A percentile compares a stretch with the other conserved stretches of the same genome.
Conservation (phyloP, 2,113 vertebrate genomes). For the Phalacrocorax aristotelis region DNA sequence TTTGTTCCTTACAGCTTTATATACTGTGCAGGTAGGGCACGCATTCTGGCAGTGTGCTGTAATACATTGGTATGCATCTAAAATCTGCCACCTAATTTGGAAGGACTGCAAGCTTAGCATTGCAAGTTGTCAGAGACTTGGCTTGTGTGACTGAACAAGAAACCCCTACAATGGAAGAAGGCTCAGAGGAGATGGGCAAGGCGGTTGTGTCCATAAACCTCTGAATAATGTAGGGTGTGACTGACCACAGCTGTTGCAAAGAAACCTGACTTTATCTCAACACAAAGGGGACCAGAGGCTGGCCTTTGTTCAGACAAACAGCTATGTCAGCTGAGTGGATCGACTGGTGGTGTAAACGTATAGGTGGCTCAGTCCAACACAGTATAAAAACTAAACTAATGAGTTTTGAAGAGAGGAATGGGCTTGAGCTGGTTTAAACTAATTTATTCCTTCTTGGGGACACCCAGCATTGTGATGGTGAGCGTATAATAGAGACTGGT, state of each 20-base stretch:
- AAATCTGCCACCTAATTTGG: not conserved
- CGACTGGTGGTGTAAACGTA: not conserved
- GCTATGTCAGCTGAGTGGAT: not conserved
- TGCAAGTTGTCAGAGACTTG: not conserved
- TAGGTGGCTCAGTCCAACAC: not conserved
- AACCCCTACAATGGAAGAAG: not conserved
- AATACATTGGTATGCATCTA: not conserved
- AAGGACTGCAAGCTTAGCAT: not conserved
- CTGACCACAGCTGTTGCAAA: not conserved
- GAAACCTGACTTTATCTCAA: not conserved
- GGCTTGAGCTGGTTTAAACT: not conserved
- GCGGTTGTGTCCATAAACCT: not conserved
- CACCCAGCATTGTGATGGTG: no score
- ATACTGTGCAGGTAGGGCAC: not conserved
- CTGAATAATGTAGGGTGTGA: not conserved
- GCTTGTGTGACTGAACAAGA: not conserved
- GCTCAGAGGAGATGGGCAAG: not conserved
- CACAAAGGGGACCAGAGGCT: not conserved
- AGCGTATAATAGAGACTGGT: accelerated
- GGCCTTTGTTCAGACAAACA: not conserved
- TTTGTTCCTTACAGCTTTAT: not conserved
- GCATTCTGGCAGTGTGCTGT: not conserved
- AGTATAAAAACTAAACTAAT: not conserved
- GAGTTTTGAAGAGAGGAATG: not conserved
- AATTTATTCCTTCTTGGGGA: not conserved